These are phyloP conservation scores for Ischnus inquisitorius DNA, from an alignment of 2,888 invertebrate species.

Conservation along the genomic window DNA sequence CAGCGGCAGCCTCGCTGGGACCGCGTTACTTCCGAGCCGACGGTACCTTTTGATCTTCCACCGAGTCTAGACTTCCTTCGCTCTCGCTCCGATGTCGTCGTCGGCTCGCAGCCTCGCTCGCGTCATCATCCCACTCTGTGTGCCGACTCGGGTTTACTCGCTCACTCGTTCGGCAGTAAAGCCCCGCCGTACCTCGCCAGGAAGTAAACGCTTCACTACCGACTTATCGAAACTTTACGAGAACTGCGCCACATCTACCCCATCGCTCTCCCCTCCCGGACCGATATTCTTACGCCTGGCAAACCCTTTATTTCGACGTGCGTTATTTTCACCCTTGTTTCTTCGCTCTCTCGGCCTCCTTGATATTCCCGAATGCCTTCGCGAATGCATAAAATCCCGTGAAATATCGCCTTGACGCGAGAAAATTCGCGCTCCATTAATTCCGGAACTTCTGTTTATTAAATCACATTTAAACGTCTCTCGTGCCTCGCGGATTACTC, in stretches of 20 bases:
- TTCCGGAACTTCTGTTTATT: conserved; percentile 18
- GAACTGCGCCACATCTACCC: conserved; percentile 61
- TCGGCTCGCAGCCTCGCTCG: conserved; percentile 1
- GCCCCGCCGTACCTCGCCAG: conserved; percentile 51
- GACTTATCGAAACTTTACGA: conserved; percentile 81
- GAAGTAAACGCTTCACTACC: conserved; percentile 77
- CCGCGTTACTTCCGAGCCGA: conserved; percentile 81
- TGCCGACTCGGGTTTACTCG: conserved; percentile 39
- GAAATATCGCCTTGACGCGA: conserved; percentile 6
- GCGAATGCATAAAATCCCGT: conserved; percentile 15
- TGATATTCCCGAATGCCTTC: conserved; percentile 7
- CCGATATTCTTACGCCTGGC: conserved; percentile 73
- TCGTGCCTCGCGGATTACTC: background rate
- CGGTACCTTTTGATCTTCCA: conserved; percentile 81
- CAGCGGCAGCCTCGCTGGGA: conserved; percentile 57
- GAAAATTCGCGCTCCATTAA: conserved; percentile 31
- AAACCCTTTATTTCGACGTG: conserved; percentile 35
- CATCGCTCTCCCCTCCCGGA: background rate
- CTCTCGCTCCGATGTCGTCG: conserved; percentile 28
- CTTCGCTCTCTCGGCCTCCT: conserved; percentile 16
- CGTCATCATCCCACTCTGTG: background rate
- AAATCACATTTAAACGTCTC: conserved; percentile 41
- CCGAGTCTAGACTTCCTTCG: conserved; percentile 79
- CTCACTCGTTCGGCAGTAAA: conserved; percentile 18
- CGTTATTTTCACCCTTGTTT: conserved; percentile 52